These are phyloP conservation scores for Nemopilema nomurai DNA, from an alignment of 30 jellyfish, hydroid and myxozoan genomes.

Conservation along the genomic window DNA sequence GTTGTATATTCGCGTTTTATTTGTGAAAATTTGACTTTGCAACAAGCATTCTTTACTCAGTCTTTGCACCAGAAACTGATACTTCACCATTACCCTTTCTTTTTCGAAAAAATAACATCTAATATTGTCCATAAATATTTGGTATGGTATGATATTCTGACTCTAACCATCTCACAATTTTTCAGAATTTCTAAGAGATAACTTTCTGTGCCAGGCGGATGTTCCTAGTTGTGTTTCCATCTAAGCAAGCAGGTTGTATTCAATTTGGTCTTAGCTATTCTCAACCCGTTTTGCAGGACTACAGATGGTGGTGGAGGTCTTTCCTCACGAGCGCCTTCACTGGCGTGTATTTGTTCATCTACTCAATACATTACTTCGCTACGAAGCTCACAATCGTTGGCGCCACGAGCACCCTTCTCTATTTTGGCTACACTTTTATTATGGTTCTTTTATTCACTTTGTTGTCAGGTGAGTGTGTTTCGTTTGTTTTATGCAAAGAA, in stretches of 20 bases:
- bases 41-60: no score
- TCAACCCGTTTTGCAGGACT: conserved; percentile 61
- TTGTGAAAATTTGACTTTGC: no score
- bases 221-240: background rate
- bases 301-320: conserved; percentile 99
- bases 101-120: no score
- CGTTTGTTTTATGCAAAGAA: no score
- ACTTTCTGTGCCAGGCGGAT: background rate
- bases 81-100: no score
- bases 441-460: conserved; percentile 91
- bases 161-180: no score
- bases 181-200: no score
- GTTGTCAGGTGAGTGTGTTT: conserved; percentile 71
- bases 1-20: no score
- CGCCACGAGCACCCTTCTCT: conserved; percentile 86
- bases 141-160: no score
- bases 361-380: conserved; percentile 86
- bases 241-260: no score
- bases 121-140: no score
- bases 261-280: background rate
- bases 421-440: conserved; percentile 92
- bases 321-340: conserved; percentile 93
- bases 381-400: conserved; percentile 87
- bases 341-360: conserved; percentile 86
- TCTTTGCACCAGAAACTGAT: no score